phyloP scores from a whole-genome alignment of 1,140 invertebrate species.

The Drosophila burlai region DNA sequence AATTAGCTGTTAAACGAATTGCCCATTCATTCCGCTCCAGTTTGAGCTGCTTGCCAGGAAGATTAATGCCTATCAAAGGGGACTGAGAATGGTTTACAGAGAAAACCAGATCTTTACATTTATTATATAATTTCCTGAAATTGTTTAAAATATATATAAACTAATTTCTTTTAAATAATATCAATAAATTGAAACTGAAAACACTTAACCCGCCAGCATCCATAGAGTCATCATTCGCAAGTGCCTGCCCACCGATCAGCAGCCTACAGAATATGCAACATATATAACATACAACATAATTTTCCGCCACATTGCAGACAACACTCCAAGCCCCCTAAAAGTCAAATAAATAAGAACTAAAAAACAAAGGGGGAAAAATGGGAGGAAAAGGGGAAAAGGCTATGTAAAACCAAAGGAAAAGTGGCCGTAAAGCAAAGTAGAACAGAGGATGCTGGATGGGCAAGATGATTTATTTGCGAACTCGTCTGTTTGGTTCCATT shows the following conservation, averaged over 20 bases:
- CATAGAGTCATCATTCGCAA: constrained; percentile 25
- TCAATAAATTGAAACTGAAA: background rate
- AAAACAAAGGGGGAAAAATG: background rate
- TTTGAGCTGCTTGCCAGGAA: constrained; percentile 30
- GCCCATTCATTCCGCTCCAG: constrained; percentile 42
- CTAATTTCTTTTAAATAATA: background rate
- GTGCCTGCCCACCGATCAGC: constrained; percentile 28
- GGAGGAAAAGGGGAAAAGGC: background rate
- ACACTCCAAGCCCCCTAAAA: constrained; percentile 60
- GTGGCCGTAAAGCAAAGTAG: constrained; percentile 32
- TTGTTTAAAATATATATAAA: constrained; percentile 3
- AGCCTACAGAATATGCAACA: constrained; percentile 14
- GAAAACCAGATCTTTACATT: background rate
- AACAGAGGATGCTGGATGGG: constrained; percentile 25
- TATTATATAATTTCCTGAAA: constrained; percentile 12
- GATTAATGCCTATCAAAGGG: constrained; percentile 39
- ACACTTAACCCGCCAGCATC: background rate
- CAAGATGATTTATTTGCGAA: constrained; percentile 81
- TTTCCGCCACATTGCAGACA: constrained; percentile 70
- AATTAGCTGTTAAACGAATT: constrained; percentile 73
- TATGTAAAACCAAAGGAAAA: constrained; percentile 39
- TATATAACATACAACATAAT: constrained; percentile 65
- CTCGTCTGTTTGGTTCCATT: constrained; percentile 80
- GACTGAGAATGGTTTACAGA: background rate
- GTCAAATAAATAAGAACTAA: constrained; percentile 42